Conservation (phyloP, 2,888 invertebrate genomes). For the Notodonta ziczac region DNA sequence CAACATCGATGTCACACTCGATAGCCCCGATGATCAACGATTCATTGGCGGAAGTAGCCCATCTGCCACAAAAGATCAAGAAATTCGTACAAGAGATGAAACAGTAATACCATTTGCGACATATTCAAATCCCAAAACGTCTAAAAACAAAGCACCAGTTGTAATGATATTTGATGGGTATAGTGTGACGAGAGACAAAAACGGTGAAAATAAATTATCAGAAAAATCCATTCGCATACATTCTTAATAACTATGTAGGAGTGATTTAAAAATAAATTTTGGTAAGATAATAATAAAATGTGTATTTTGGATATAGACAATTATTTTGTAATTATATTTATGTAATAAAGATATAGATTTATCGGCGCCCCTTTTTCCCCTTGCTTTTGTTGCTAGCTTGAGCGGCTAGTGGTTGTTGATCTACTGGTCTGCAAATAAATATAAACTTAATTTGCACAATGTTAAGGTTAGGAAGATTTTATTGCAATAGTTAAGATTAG, state of each 20-base stretch:
- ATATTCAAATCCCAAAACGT: conserved; percentile 31
- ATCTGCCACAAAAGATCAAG: conserved; percentile 72
- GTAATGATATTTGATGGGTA: conserved; percentile 77
- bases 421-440: conserved; percentile 68
- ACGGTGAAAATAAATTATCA: conserved; percentile 68
- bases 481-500: too few relatives aligned
- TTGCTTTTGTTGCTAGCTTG: conserved; percentile 71
- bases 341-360: conserved; percentile 42
- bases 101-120: conserved; percentile 49
- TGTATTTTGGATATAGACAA: conserved; percentile 29
- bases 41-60: conserved; percentile 69
- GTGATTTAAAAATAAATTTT: neutral
- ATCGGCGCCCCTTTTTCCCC: conserved; percentile 80
- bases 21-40: conserved; percentile 72
- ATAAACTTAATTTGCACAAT: neutral
- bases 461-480: too few relatives aligned
- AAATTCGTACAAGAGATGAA: conserved; percentile 70
- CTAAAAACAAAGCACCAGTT: conserved; percentile 47
- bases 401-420: conserved; percentile 72
- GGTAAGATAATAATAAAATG: conserved; percentile 7
- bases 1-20: conserved; percentile 59
- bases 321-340: conserved; percentile 32
- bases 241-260: conserved; percentile 31
- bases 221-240: conserved; percentile 66
- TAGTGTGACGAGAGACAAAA: conserved; percentile 73